phyloP scores from a whole-genome alignment of 2,797 vertebrate genomes.

The Pseudochirops corinnae region DNA sequence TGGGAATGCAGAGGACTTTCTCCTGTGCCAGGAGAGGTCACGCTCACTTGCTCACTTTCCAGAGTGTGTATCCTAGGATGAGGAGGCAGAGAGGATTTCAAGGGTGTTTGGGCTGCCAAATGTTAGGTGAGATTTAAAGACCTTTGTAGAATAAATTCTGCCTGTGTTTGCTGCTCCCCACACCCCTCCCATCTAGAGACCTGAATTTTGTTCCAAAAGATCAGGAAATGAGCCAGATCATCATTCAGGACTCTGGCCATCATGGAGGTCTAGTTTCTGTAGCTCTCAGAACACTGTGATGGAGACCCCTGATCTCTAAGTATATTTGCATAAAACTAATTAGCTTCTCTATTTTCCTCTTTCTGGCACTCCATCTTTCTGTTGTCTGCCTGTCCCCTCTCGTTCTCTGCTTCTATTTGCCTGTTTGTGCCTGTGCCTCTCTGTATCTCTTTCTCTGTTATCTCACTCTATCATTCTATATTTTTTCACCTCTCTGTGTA shows the following conservation, averaged over 20 bases:
- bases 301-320: not conserved
- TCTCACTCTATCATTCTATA: not conserved
- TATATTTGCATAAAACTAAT: not conserved
- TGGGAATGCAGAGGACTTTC: not conserved
- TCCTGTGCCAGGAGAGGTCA: not conserved
- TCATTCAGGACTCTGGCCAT: not conserved
- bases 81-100: conserved; percentile 49
- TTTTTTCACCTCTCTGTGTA: not conserved
- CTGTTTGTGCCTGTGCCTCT: not conserved
- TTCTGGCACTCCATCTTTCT: not conserved
- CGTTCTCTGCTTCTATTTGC: conserved; percentile 33
- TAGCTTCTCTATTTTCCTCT: not conserved
- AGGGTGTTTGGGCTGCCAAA: conserved; percentile 66
- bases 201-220: not conserved
- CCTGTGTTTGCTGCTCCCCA: conserved; percentile 30
- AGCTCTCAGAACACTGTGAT: not conserved
- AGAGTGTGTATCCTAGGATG: conserved; percentile 4
- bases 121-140: conserved; percentile 72
- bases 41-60: not conserved
- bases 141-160: conserved; percentile 46
- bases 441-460: not conserved
- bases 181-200: not conserved
- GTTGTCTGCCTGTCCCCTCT: conserved; percentile 4
- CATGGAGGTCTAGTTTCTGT: not conserved
- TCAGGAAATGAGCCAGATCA: not conserved